Conservation (phyloP, 2,888 invertebrate species). For the Saturnia pavonia region DNA sequence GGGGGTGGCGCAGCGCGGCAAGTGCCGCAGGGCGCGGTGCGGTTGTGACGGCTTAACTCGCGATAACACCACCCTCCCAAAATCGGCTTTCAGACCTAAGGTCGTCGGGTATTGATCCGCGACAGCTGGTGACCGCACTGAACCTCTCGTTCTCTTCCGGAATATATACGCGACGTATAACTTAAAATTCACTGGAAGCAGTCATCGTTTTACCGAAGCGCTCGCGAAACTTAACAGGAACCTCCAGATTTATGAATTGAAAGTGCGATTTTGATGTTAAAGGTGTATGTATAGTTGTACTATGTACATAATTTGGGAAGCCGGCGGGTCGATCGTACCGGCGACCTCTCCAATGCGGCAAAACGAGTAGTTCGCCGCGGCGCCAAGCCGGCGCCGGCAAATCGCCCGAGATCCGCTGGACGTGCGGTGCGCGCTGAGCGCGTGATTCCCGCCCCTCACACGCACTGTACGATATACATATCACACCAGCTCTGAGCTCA, state of each 20-base stretch:
- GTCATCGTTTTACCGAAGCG: neutral
- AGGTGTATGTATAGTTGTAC: slow-evolving; percentile 32
- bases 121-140: slow-evolving; percentile 63
- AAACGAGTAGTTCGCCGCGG: slow-evolving; percentile 45
- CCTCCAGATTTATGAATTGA: neutral
- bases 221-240: neutral
- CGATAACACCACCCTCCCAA: slow-evolving; percentile 40
- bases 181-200: slow-evolving; percentile 26
- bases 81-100: slow-evolving; percentile 58
- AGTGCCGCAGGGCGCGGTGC: slow-evolving; percentile 19
- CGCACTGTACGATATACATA: slow-evolving; percentile 26
- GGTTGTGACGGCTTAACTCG: slow-evolving; percentile 32
- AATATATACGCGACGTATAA: slow-evolving; percentile 14
- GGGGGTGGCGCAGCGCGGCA: slow-evolving; percentile 19
- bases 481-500: slow-evolving; percentile 11
- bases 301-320: slow-evolving; percentile 48
- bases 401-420: slow-evolving; percentile 21
- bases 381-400: slow-evolving; percentile 8
- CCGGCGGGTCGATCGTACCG: slow-evolving; percentile 67
- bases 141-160: slow-evolving; percentile 40
- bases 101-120: slow-evolving; percentile 72
- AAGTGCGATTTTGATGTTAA: neutral
- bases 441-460: slow-evolving; percentile 38
- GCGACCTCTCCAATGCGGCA: slow-evolving; percentile 72
- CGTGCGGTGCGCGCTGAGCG: slow-evolving; percentile 34